Base-by-base conservation (phyloP, 1,140 invertebrate genomes). In the Leptinotarsa defecta region DNA sequence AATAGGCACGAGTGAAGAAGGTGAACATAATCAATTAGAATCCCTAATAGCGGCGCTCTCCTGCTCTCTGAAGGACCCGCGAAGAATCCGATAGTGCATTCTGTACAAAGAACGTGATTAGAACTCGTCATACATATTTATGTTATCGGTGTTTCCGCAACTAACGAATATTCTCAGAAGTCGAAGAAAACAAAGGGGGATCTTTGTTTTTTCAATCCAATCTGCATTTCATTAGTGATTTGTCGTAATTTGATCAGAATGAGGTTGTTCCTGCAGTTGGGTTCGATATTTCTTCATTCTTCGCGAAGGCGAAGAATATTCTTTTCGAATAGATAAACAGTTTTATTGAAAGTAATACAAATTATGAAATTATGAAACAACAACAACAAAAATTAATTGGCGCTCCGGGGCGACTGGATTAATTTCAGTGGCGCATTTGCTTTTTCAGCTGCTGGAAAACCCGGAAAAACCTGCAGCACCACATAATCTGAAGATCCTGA, bases 171-270 rank as follows among this genome's bases (percentile, higher is more conserved):
- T 74, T 74, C 72, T 48, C 72, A 68, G 65, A 65, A 74, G 65
- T 69, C 48, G 73, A 49, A 74, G 73, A 61, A 74, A 69, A 68
- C 49, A 74, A 74, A 74, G 61, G 71, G 57, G 71, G 48, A 74
- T 61, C 67, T 74, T 73, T 73, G 71, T 73, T 73, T 73, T 73
- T 73, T 73, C 71, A 49, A 73, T 65, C 34, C 61, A 65, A 73
- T 73, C 63, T 73, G 62, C 71, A 73, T 73, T 22, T 73, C 71
- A 48, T 73, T 73, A 73, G 71, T 65, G 61, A 71, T 71, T 65
- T 65, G 71, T 65, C 63, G 63, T 73, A 73, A 73, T 73, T 62
- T 48, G n/a, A 65, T 73, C 62, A 22, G 20, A 65, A 24, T 34
- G 27, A 65, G 64, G 64, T 57, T 57, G 52, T 57, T 17, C 8